A percentile compares a stretch with the other conserved stretches of the same genome.
Evolutionary conservation across 2,113 vertebrate genomes (phyloP).

Genomic region (Dicerorhinus sumatrensis): DNA sequence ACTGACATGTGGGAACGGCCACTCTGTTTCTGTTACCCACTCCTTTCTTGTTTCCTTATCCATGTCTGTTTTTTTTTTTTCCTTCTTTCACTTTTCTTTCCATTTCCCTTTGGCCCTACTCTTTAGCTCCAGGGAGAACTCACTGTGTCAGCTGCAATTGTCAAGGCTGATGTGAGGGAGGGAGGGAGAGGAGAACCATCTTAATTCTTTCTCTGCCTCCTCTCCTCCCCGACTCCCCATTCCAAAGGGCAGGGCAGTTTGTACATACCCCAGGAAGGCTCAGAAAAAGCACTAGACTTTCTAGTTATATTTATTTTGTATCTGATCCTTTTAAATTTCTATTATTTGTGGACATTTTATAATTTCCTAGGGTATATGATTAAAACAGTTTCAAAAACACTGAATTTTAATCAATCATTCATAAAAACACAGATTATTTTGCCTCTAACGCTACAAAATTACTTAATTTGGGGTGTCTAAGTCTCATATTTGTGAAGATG

Average conservation of each 20-base stretch:
- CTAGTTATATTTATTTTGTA: background rate
- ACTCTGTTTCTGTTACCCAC: background rate
- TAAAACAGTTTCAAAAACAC: constrained; percentile 17
- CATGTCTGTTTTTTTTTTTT: background rate
- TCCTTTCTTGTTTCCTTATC: background rate
- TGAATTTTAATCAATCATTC: constrained; percentile 21
- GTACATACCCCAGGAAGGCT: background rate
- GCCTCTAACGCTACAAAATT: background rate
- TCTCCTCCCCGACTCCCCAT: background rate
- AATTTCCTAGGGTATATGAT: constrained; percentile 24
- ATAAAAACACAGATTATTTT: background rate
- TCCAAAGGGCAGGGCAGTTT: background rate
- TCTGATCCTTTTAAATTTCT: background rate
- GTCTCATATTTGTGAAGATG: constrained; percentile 26
- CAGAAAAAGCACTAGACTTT: background rate
- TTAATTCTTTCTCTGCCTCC: background rate
- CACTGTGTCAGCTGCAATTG: background rate
- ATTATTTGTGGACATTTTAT: background rate
- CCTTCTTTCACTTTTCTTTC: background rate
- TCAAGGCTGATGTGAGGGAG: background rate
- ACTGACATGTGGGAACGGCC: background rate
- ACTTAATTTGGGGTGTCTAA: constrained; percentile 11
- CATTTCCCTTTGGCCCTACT: background rate
- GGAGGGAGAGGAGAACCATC: background rate
- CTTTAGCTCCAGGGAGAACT: background rate